A percentile compares a stretch with the other conserved stretches of the same genome.
These are phyloP conservation scores for Electrophaes corylata DNA, from an alignment of 2,888 invertebrate species.

Conservation along the genomic window DNA sequence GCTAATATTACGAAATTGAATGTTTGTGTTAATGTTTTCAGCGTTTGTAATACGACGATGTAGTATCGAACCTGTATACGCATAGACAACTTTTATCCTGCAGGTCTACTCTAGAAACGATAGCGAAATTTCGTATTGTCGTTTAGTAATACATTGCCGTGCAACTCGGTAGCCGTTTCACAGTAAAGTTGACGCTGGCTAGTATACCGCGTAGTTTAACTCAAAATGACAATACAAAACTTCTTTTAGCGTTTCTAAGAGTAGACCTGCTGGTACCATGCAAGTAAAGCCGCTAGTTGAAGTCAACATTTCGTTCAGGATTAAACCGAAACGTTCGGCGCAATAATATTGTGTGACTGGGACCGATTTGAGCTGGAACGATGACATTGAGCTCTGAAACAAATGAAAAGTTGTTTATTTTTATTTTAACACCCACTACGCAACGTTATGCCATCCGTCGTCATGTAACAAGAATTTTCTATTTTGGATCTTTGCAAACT, in stretches of 20 bases:
- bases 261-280: no score
- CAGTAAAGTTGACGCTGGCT: no score
- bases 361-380: slow-evolving; percentile 35
- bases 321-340: slow-evolving; percentile 14
- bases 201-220: no score
- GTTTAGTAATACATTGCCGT: no score
- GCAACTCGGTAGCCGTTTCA: no score
- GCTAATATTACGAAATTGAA: not conserved
- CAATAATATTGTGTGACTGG: slow-evolving; percentile 29
- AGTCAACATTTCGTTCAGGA: slow-evolving; percentile 9
- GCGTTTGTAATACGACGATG: no score
- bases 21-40: not conserved
- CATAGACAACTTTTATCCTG: no score
- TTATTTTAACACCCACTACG: slow-evolving; percentile 70
- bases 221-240: no score
- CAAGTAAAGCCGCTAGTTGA: not conserved
- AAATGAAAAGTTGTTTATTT: slow-evolving; percentile 72
- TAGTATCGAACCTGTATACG: no score
- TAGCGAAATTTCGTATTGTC: no score
- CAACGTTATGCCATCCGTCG: slow-evolving; percentile 52
- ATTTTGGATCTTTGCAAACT: slow-evolving; percentile 58
- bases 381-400: slow-evolving; percentile 75
- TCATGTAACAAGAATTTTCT: slow-evolving; percentile 68
- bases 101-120: no score
- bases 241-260: no score